Evolutionary conservation across 2,113 vertebrate genomes (phyloP), one percentile per base, ranked within the genome.

Genomic region (Rhea pennata): DNA sequence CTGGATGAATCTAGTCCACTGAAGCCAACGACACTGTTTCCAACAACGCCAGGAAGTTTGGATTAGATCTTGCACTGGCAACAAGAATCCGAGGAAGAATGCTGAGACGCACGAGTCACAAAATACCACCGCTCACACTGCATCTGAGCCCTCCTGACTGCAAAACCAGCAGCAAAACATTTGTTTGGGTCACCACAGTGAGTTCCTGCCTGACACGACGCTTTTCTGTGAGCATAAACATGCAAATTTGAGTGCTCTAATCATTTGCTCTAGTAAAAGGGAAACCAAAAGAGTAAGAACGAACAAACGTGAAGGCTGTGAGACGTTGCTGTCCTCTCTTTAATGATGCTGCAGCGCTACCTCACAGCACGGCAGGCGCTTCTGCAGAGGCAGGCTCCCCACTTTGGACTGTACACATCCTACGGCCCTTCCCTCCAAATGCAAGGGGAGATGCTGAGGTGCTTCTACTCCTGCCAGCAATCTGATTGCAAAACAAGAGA

Each of bases 21-120:
- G 53, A 92, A 93, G 53, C 39, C 53, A 95, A 39, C 1, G 6
- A 71, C 42, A 69, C 16, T 56, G 80, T 73, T 92, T 93, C 86
- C 74, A 93, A 48, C 40, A 69, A 44, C 42, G 59, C 39, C 42
- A 84, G 0, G 22, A 74, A 61, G 36, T 65, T 13, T 91, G 77
- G 86, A 92, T 75, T 24, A 46, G 70, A 87, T 53, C 44, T 19
- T 48, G 46, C 0, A 0, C 56, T 81, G 61, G 61, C 82, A 77
- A 61, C 29, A 24, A 79, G 76, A 31, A 31, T 31, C 27, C 31
- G 73, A n/a, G 50, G 46, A 90, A 61, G 76, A 95, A 86, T 36
- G 39, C 36, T 84, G 27, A 58, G 74, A 92, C 93, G 62, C 70
- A 70, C 67, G 92, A 97, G 95, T 75, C 93, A 94, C 80, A 92